Evolutionary conservation across 2,797 vertebrate species (phyloP).

Genomic region (Dendrocincla fuliginosa): DNA sequence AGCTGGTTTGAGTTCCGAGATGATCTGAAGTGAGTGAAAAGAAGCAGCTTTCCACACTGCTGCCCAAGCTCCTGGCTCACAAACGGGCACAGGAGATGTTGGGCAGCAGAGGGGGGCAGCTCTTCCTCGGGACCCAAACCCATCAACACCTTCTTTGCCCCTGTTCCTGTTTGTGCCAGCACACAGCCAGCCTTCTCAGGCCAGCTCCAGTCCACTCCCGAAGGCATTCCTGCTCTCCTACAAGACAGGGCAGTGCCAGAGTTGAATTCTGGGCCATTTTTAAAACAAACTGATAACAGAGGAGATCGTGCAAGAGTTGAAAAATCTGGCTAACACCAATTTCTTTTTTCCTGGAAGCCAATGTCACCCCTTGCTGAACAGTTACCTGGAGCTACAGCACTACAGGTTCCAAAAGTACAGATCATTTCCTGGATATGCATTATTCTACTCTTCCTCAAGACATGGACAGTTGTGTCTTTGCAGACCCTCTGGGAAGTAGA

Average conservation of each 20-base stretch:
- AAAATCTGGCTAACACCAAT: neutral
- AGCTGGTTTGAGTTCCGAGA: neutral
- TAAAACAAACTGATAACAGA: neutral
- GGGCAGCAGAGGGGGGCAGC: neutral
- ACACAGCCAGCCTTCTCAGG: neutral
- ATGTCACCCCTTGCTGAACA: neutral
- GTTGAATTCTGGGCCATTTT: neutral
- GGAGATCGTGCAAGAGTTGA: neutral
- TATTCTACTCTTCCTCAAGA: neutral
- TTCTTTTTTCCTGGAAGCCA: neutral
- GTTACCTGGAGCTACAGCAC: neutral
- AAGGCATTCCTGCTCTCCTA: neutral
- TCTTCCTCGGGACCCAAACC: neutral
- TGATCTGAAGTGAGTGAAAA: neutral
- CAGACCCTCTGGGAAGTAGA: neutral
- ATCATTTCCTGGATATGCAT: neutral
- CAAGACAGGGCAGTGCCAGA: neutral
- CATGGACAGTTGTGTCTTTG: neutral
- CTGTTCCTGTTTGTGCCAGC: neutral
- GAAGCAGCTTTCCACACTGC: neutral
- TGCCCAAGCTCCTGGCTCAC: neutral
- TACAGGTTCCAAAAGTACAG: neutral
- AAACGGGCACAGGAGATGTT: neutral
- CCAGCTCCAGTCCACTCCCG: neutral
- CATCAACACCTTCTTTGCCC: neutral